phyloP scores from a whole-genome alignment of 2,797 vertebrate species.

The Danio jaintianensis region DNA sequence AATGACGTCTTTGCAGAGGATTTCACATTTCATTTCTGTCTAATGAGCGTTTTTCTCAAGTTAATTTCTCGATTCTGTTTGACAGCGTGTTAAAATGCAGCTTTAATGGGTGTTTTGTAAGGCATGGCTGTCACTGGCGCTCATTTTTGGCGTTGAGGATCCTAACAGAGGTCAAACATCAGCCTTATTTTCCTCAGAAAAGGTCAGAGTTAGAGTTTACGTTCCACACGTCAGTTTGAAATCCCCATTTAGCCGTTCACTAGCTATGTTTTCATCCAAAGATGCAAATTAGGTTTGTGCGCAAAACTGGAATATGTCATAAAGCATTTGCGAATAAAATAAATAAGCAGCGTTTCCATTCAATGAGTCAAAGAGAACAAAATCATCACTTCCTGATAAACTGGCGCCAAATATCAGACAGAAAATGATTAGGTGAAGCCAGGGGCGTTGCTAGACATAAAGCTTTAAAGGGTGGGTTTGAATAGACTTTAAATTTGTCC shows the following conservation, averaged over 20 bases:
- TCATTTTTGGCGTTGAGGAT: neutral
- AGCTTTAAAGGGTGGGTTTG: too few relatives aligned
- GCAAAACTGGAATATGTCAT: too few relatives aligned
- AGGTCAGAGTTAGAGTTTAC: neutral
- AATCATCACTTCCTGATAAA: too few relatives aligned
- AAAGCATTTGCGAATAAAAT: too few relatives aligned
- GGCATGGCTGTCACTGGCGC: neutral
- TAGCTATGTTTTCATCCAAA: too few relatives aligned
- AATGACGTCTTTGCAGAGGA: neutral
- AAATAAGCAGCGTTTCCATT: too few relatives aligned
- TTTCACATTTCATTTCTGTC: neutral
- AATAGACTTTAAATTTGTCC: too few relatives aligned
- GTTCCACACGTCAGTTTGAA: neutral
- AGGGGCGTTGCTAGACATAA: too few relatives aligned
- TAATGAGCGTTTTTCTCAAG: neutral
- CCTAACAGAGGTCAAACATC: neutral
- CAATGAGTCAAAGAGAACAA: too few relatives aligned
- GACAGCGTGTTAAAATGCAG: conserved; percentile 7
- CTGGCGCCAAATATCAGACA: too few relatives aligned
- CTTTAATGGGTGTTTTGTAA: conserved; percentile 1
- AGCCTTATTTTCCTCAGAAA: neutral
- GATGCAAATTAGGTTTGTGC: too few relatives aligned
- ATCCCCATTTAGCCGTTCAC: neutral
- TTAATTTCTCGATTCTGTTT: conserved; percentile 2
- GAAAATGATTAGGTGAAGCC: too few relatives aligned